Base-by-base conservation (phyloP, 2,113 vertebrate species). In the Tragelaphus strepsiceros region DNA sequence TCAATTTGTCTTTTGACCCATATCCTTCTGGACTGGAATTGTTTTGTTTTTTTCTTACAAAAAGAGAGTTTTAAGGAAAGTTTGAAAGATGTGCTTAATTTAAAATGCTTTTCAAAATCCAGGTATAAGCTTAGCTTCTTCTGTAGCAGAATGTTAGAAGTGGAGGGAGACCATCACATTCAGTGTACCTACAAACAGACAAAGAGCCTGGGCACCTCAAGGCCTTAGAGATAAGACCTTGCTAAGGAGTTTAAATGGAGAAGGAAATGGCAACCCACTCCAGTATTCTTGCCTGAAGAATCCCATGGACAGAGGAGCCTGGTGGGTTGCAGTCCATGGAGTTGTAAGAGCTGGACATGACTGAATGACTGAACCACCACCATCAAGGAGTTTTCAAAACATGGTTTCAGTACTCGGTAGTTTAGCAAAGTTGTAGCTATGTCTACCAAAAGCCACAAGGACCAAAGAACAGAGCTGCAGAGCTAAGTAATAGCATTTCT, bases 51-150 rank as follows among this genome's bases (percentile, higher is more conserved):
- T 77, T 77, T 77, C 35, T 77, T 77, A 43, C 71, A 58, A 86
- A 90, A 90, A 71, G 12, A 58, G 49, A 53, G 9, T 17, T 77
- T 58, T 67, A 80, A 84, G 22, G 13, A 88, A 94, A 94, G 84
- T 51, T 53, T 54, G 35, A 84, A 5, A 94, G 6, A 93, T 39
- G 1, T 43, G 5, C 28, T 94, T 91, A 17, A 54, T n/a, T 90
- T 88, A 51, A 83, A 77, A 59, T 4, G 59, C 28, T 67, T 90
- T 49, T 46, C 24, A 51, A 87, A 92, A 86, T 49, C 80, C 14
- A 96, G 49, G 62, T 14, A 77, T 61, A 46, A 93, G 30, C 4
- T 82, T 85, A n/a, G 80, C 6, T 62, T 24, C 0, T 16, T 87
- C 46, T 62, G 22, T 6, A 14, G 54, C 6, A n/a, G 6, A 53